A percentile compares a stretch with the other conserved stretches of the same genome.
These are phyloP conservation scores for Macaca nemestrina DNA, from an alignment of 2,113 vertebrate species.

Conservation along the genomic window DNA sequence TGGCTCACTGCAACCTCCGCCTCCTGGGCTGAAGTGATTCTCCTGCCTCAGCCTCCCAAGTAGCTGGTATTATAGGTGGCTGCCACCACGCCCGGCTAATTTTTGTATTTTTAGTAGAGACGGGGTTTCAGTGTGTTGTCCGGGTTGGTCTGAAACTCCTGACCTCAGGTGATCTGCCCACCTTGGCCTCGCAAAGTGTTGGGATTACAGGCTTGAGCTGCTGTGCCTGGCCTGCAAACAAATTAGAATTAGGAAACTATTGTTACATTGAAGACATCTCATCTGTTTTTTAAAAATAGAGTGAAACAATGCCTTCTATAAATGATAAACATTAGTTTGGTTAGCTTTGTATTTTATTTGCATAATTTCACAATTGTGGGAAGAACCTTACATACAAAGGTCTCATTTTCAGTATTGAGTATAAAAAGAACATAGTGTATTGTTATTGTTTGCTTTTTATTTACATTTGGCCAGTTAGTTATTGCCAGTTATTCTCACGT, in stretches of 20 bases:
- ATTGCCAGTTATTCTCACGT: not conserved
- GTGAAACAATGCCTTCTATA: not conserved
- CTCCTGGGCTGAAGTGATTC: too few species aligned
- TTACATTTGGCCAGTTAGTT: slow-evolving; percentile 25
- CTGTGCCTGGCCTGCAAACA: not conserved
- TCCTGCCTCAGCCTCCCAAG: too few species aligned
- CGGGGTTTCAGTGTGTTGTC: too few species aligned
- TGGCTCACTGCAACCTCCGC: too few species aligned
- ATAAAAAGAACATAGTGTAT: not conserved
- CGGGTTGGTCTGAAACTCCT: too few species aligned
- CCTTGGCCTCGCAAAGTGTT: too few species aligned
- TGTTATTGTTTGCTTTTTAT: slow-evolving; percentile 33
- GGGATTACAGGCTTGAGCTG: too few species aligned
- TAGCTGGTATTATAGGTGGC: too few species aligned
- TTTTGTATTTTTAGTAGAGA: too few species aligned
- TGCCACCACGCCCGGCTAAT: too few species aligned
- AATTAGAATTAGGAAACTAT: slow-evolving; percentile 8
- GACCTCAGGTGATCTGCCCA: too few species aligned
- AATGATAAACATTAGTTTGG: not conserved
- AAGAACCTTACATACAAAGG: not conserved
- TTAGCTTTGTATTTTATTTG: slow-evolving; percentile 42
- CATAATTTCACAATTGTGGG: not conserved
- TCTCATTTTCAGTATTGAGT: slow-evolving; percentile 22
- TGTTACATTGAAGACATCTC: slow-evolving; percentile 11
- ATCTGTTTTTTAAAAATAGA: not conserved